phyloP scores from a whole-genome alignment of 2,113 vertebrate species.

The Corvus moneduloides region DNA sequence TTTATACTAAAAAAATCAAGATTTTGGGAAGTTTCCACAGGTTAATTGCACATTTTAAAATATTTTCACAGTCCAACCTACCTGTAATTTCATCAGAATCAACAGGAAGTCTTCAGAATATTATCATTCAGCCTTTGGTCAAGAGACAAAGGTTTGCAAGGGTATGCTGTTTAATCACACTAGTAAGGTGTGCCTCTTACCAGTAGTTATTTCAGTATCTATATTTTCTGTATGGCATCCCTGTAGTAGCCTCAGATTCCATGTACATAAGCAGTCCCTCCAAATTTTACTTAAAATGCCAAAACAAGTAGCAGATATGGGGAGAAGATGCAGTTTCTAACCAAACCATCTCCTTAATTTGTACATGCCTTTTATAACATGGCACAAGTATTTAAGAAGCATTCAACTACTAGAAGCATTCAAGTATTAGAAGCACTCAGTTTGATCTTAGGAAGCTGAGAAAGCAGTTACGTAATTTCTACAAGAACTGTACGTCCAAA shows the following conservation, averaged over 20 bases:
- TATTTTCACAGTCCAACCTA: not conserved
- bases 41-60: not conserved
- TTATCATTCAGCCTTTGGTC: not conserved
- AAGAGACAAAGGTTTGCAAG: not conserved
- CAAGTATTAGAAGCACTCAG: not conserved
- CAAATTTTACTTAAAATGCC: not conserved
- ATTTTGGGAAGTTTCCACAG: not conserved
- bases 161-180: not conserved
- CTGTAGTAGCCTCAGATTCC: not conserved
- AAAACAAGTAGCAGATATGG: not conserved
- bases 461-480: not conserved
- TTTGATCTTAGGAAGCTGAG: not conserved
- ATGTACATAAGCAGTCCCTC: not conserved
- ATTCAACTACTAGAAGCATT: not conserved
- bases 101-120: not conserved
- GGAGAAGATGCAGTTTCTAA: not conserved
- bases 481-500: not conserved
- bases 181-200: not conserved
- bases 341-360: not conserved
- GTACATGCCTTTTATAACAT: not conserved
- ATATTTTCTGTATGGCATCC: not conserved
- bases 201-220: not conserved
- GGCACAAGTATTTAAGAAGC: not conserved
- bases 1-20: not conserved
- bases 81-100: not conserved